Conservation (phyloP, 1,140 invertebrate species). For the Steinernema khuongi region DNA sequence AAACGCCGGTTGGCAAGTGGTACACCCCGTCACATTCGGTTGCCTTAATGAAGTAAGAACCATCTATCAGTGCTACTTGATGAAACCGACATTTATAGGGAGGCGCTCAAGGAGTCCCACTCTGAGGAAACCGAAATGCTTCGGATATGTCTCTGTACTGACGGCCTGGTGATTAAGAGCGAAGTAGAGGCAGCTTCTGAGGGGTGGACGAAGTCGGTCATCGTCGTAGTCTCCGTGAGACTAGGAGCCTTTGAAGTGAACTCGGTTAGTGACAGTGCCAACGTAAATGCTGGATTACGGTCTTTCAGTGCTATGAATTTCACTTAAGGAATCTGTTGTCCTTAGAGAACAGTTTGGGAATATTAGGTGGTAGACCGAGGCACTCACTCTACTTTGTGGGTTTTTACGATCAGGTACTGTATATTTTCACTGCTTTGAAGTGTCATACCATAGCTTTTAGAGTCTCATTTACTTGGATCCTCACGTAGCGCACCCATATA, state of each 20-base stretch:
- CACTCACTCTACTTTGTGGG: constrained; percentile 86
- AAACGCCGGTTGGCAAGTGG: constrained; percentile 28
- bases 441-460: constrained; percentile 60
- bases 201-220: constrained; percentile 70
- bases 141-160: constrained; percentile 21
- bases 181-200: constrained; percentile 13
- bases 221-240: constrained; percentile 71
- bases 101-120: constrained; percentile 17
- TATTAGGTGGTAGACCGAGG: constrained; percentile 82
- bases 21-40: constrained; percentile 31
- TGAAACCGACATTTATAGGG: not conserved
- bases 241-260: constrained; percentile 8
- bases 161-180: constrained; percentile 24
- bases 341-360: constrained; percentile 75
- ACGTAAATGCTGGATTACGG: not conserved
- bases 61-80: not conserved
- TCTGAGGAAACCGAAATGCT: constrained; percentile 22
- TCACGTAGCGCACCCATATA: constrained; percentile 73
- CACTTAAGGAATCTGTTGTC: constrained; percentile 73
- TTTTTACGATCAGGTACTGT: constrained; percentile 67
- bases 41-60: constrained; percentile 49
- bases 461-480: constrained; percentile 85
- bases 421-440: constrained; percentile 17
- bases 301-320: constrained; percentile 29
- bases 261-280: not conserved